A percentile compares a stretch with the other conserved stretches of the same genome.
phyloP scores from a whole-genome alignment of 2,113 vertebrate species.

The Triplophysa rosa region DNA sequence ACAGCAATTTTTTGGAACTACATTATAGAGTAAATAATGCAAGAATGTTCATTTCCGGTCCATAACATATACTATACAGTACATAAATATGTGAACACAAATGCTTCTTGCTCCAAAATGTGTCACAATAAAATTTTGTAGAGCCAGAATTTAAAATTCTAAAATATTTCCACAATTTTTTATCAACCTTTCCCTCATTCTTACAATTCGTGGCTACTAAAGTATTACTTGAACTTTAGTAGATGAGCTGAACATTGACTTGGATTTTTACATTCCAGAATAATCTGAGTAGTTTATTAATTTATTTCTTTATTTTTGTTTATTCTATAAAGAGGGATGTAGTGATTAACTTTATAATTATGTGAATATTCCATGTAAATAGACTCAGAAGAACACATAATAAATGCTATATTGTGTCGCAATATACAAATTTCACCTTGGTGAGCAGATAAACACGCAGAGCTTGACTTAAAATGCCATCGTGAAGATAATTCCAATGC shows the following conservation, averaged over 20 bases:
- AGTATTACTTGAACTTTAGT: conserved; percentile 8
- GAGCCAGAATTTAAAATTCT: no score
- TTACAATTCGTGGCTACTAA: no score
- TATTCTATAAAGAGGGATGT: not conserved
- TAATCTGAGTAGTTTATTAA: no score
- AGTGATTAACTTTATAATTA: not conserved
- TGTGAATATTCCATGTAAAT: conserved; percentile 32
- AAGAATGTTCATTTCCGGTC: no score
- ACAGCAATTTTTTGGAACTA: no score
- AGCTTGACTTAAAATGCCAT: not conserved
- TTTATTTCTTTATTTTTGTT: conserved; percentile 16
- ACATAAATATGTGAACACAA: no score
- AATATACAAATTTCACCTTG: conserved; percentile 48
- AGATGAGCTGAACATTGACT: conserved; percentile 2
- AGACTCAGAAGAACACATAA: not conserved
- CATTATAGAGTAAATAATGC: no score
- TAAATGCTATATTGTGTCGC: conserved; percentile 33
- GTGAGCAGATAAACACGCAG: conserved; percentile 42
- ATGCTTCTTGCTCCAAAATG: no score
- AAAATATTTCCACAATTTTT: no score
- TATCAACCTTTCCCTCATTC: no score
- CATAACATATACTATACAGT: no score
- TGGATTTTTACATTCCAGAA: not conserved
- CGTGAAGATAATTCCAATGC: not conserved
- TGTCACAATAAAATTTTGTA: no score